phyloP scores from a whole-genome alignment of 2,888 invertebrate species.

The Sarcophaga subvicina region DNA sequence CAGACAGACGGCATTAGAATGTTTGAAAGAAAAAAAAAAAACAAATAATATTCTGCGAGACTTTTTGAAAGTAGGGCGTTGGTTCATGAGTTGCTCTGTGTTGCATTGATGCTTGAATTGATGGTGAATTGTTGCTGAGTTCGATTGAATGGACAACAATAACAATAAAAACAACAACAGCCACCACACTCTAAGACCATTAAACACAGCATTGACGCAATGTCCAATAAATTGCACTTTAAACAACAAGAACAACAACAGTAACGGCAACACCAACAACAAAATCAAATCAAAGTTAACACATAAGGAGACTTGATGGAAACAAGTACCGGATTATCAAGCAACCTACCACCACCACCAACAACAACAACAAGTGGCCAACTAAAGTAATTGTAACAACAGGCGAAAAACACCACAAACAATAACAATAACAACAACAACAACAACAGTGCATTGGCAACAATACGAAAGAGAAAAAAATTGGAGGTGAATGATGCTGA shows the following conservation, averaged over 20 bases:
- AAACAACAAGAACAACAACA: slow-evolving; percentile 31
- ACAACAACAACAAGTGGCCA: slow-evolving; percentile 59
- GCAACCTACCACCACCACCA: background rate
- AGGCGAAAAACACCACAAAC: slow-evolving; percentile 4
- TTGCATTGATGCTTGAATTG: background rate
- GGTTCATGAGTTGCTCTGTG: slow-evolving; percentile 41
- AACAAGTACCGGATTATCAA: slow-evolving; percentile 60
- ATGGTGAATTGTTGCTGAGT: slow-evolving; percentile 25
- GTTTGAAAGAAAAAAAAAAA: slow-evolving; percentile 43
- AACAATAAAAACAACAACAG: slow-evolving; percentile 9
- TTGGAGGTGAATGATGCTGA: slow-evolving; percentile 11
- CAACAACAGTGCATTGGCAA: background rate
- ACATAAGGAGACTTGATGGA: slow-evolving; percentile 68
- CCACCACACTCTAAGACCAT: background rate
- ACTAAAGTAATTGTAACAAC: slow-evolving; percentile 37
- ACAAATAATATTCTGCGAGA: background rate
- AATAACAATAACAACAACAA: slow-evolving; percentile 7
- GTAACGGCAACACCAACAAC: background rate
- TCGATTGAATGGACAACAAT: slow-evolving; percentile 27
- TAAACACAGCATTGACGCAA: slow-evolving; percentile 29
- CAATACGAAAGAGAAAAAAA: background rate
- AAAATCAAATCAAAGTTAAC: slow-evolving; percentile 47
- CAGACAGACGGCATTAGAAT: slow-evolving; percentile 25
- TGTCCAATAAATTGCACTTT: slow-evolving; percentile 60
- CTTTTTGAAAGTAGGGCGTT: slow-evolving; percentile 69